Evolutionary conservation across 2,797 vertebrate genomes (phyloP), one percentile per base, ranked within the genome.

Genomic region (Botia kubotai): DNA sequence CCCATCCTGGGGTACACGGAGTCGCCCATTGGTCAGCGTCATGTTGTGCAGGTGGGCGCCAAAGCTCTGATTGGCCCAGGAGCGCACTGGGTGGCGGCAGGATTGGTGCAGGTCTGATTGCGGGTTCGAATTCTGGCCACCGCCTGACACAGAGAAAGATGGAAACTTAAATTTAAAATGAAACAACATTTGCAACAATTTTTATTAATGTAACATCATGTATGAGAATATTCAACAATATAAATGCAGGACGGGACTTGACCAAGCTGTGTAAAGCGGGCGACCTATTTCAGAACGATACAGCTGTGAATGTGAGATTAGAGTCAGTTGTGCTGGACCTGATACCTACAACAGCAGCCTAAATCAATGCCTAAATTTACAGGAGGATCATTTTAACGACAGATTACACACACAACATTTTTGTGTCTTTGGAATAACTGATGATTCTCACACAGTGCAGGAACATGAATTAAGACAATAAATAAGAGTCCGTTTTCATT

Each of bases 41-140:
- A 98, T 93, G 93, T 96, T 96, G 90, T 95, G 94, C 77, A 97
- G 91, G 86, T 97, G 95, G 2, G 95, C 92, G 0, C 94, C 94
- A 2, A 95, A 94, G 87, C 94, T 93, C 87, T 92, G 85, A 82
- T 94, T 94, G 39, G 93, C 93, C 96, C 96, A 97, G 2, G 91
- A 91, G 4, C 88, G 80, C 5, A 97, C 91, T 60, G 94, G 93
- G 6, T 96, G 94, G 55, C 94, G 95, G 86, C 96, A 97, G 12
- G 96, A 97, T 91, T 95, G 96, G 8, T 95, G 95, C 10, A 96
- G 94, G 19, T 91, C 94, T 7, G 86, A 43, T 10, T 87, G 86
- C 46, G 89, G 87, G 79, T 72, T 87, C 29, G 55, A 86, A 67
- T 88, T 86, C 69, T 82, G 79, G n/a, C 79, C 16, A 3, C 50